Base-by-base conservation (phyloP, 2,888 invertebrate genomes). In the Danaus chrysippus region DNA sequence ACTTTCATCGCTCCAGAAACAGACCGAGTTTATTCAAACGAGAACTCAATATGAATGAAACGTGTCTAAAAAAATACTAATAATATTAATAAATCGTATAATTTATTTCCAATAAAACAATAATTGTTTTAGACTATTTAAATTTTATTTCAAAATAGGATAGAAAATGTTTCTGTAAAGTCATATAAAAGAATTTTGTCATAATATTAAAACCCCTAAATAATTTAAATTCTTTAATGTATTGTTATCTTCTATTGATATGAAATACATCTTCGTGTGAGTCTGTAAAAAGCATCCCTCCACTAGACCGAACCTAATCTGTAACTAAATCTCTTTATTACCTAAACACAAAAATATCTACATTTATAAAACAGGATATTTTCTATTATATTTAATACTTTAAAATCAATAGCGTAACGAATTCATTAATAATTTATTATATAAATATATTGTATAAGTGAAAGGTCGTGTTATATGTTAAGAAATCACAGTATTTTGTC, bases 1-100 rank as follows among this genome's bases (percentile, higher is more conserved):
- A 82, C 86, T 85, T 84, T 86, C 85, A 82, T 84, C 77, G 78
- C 73, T 75, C 73, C 76, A 71, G 72, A 76, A 76, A 72, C 73
- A 62, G 61, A 61, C 55, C 10, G 12, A 55, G 57, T 64, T 64
- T 59, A 60, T 49, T 58, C 42, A 59, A 49, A 34, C 23, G 23
- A 34, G 54, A 63, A 58, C 52, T 11, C 54, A 56, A 12, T 9
- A 42, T 52, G 42, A 43, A 59, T 54, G 43, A 12, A 53, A 46
- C 49, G 56, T 58, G 41, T 15, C 55, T 54, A 34, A 46, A 56
- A 34, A 55, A 12, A n/a, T 58, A 42, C 41, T 23, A 62, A 58
- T 62, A 34, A 49, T 13, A 15, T 17, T 17, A 1, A 49, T 49
- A 49, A 17, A 49, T n/a, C 3, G 1, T 1, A 34, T 34, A 34